These are phyloP conservation scores for Proterorhinus semilunaris DNA, from an alignment of 2,113 vertebrate species.

Conservation along the genomic window DNA sequence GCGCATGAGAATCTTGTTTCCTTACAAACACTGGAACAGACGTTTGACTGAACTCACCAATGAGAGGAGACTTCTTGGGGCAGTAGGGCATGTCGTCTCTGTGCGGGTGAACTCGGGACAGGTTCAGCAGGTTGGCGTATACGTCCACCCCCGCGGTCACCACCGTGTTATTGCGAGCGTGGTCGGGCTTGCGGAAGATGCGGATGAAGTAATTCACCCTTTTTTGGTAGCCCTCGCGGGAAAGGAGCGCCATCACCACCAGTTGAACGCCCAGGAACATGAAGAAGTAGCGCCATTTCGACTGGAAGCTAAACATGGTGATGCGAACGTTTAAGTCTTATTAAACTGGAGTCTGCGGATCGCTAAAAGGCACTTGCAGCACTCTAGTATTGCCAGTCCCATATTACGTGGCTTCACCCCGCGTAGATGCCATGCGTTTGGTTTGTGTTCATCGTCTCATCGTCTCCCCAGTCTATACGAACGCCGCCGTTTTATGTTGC, in stretches of 20 bases:
- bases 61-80: slow-evolving; percentile 71
- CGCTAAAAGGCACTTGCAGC: slow-evolving; percentile 68
- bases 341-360: background rate
- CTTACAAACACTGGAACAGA: no score
- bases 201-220: slow-evolving; percentile 77
- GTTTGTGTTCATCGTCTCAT: slow-evolving; percentile 45
- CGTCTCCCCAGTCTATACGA: slow-evolving; percentile 28
- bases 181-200: slow-evolving; percentile 73
- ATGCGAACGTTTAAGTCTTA: background rate
- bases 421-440: slow-evolving; percentile 26
- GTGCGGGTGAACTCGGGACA: slow-evolving; percentile 34
- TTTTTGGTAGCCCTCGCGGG: slow-evolving; percentile 74
- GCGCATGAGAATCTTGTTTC: no score
- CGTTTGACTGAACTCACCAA: slow-evolving; percentile 67
- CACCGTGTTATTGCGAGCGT: slow-evolving; percentile 53
- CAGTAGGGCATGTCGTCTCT: slow-evolving; percentile 72
- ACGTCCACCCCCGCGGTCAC: slow-evolving; percentile 50
- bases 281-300: slow-evolving; percentile 77
- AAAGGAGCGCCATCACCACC: slow-evolving; percentile 79
- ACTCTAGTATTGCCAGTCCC: slow-evolving; percentile 34
- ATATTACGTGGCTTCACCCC: slow-evolving; percentile 55
- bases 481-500: slow-evolving; percentile 47
- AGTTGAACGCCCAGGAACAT: slow-evolving; percentile 81
- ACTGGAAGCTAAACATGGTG: slow-evolving; percentile 66
- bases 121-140: slow-evolving; percentile 75